Conservation (phyloP, 2,113 vertebrate genomes). For the Pimephales promelas region DNA sequence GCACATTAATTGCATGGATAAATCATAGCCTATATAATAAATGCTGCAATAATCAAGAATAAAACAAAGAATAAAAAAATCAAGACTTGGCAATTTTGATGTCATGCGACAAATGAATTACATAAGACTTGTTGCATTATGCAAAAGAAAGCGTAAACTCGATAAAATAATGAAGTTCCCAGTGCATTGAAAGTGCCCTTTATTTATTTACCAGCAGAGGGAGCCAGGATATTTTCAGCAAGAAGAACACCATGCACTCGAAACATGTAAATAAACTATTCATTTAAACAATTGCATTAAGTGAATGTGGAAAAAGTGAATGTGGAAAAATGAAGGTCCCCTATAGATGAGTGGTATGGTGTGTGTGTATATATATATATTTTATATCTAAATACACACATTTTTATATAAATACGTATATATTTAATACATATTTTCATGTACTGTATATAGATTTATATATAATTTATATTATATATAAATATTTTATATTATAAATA, state of each 20-base stretch:
- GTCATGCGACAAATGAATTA: neutral
- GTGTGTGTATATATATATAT: too few relatives aligned
- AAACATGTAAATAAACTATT: neutral
- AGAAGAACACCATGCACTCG: neutral
- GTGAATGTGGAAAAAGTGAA: slow-evolving; percentile 1
- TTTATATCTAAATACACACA: too few relatives aligned
- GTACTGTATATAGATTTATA: too few relatives aligned
- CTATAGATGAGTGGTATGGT: neutral
- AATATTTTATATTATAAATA: too few relatives aligned
- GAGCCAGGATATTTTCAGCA: slow-evolving; percentile 8
- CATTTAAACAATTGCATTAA: neutral
- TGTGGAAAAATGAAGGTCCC: neutral
- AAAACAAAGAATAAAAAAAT: too few relatives aligned
- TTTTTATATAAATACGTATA: too few relatives aligned
- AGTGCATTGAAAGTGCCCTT: neutral
- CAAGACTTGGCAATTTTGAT: too few relatives aligned
- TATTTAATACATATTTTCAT: too few relatives aligned
- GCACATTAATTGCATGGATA: too few relatives aligned
- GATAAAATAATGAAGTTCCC: neutral
- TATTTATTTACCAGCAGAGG: neutral
- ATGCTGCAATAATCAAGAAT: too few relatives aligned
- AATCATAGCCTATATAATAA: too few relatives aligned
- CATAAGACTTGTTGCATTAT: neutral
- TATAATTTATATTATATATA: too few relatives aligned
- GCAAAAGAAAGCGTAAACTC: neutral